These are phyloP conservation scores for Andrena marginata DNA, from an alignment of 2,888 invertebrate genomes.

Conservation along the genomic window DNA sequence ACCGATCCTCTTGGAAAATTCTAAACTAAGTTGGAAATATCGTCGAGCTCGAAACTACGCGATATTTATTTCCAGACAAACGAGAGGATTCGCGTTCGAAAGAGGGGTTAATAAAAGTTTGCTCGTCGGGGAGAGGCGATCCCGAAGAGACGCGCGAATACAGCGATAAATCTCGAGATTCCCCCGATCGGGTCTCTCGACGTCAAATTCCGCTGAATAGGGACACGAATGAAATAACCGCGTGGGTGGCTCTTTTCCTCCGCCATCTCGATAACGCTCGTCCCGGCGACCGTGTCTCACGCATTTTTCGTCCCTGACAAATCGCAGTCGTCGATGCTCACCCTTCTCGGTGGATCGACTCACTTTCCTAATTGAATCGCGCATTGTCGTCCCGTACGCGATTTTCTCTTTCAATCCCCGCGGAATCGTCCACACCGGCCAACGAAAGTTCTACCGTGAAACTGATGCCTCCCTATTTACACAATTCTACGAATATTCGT, in stretches of 20 bases:
- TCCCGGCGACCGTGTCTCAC: constrained; percentile 38
- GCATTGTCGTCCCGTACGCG: neutral
- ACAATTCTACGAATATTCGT: too few species aligned
- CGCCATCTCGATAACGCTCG: constrained; percentile 56
- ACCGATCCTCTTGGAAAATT: too few species aligned
- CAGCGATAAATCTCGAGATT: constrained; percentile 52
- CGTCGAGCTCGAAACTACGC: neutral
- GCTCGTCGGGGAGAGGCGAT: constrained; percentile 1
- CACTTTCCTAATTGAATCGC: constrained; percentile 35
- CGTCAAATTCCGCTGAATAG: constrained; percentile 55
- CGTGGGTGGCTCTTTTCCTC: constrained; percentile 60
- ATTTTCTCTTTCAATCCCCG: neutral
- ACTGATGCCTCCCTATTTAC: neutral
- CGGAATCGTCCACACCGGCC: too few species aligned
- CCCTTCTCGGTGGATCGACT: constrained; percentile 24
- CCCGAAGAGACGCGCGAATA: constrained; percentile 25
- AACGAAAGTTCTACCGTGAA: neutral
- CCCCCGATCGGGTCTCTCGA: constrained; percentile 37
- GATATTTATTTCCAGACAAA: neutral
- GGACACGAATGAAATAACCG: constrained; percentile 46
- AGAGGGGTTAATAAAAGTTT: constrained; percentile 19
- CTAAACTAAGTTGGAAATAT: neutral
- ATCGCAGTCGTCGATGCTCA: constrained; percentile 45
- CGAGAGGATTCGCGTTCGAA: neutral
- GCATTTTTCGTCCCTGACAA: constrained; percentile 59